Evolutionary conservation across 2,113 vertebrate genomes (phyloP).

Genomic region (Ia io): DNA sequence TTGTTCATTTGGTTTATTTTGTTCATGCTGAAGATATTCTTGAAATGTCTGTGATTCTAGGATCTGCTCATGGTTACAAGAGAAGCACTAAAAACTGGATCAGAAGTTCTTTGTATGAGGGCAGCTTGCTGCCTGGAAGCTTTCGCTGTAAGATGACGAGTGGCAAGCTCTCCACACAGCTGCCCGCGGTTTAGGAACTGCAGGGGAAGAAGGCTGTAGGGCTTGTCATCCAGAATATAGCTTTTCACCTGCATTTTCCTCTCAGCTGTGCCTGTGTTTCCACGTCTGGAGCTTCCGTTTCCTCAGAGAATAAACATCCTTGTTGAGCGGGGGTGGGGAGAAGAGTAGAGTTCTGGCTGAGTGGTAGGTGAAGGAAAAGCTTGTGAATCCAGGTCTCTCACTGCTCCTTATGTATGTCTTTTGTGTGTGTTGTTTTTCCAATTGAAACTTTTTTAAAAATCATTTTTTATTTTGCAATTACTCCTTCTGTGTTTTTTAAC

Average conservation of each 20-base stretch:
- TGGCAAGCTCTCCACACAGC: neutral
- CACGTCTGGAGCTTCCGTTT: neutral
- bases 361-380: neutral
- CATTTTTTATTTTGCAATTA: too few species aligned
- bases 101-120: neutral
- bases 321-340: neutral
- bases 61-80: constrained; percentile 23
- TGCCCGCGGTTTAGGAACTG: neutral
- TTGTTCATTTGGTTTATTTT: neutral
- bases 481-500: neutral
- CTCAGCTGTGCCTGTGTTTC: neutral
- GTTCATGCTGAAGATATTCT: constrained; percentile 39
- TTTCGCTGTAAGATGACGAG: neutral
- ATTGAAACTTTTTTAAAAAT: too few species aligned
- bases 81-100: neutral
- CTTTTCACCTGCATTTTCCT: neutral
- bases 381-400: neutral
- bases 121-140: neutral
- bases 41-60: constrained; percentile 22
- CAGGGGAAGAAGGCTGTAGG: neutral
- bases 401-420: neutral
- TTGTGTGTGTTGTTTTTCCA: too few species aligned
- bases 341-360: neutral
- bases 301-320: neutral
- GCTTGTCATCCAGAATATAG: neutral